Conservation (phyloP, 2,113 vertebrate genomes). For the Rhombomys opimus region DNA sequence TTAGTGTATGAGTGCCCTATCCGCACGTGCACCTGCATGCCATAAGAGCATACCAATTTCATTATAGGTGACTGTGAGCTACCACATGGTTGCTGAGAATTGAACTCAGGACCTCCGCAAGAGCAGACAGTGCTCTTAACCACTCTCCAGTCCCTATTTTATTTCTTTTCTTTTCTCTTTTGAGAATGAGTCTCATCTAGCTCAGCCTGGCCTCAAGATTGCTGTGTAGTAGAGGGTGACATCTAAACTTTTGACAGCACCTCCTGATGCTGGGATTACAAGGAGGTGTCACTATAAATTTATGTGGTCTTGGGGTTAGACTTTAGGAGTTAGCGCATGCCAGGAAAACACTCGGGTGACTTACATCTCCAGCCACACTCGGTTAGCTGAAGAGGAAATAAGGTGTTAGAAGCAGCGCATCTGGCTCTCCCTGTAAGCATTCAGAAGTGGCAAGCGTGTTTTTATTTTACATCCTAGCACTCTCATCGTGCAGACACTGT, state of each 20-base stretch:
- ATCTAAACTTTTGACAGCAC: not conserved
- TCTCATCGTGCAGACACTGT: not conserved
- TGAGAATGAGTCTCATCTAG: too few species aligned
- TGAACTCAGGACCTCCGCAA: too few species aligned
- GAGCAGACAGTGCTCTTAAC: too few species aligned
- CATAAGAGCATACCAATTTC: too few species aligned
- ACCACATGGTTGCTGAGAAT: too few species aligned
- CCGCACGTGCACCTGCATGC: too few species aligned
- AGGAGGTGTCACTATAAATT: not conserved
- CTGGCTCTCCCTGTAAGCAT: not conserved
- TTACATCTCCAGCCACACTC: not conserved
- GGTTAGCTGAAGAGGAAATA: not conserved
- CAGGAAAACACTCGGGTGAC: not conserved
- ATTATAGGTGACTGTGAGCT: too few species aligned
- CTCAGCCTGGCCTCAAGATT: too few species aligned
- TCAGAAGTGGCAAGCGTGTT: not conserved
- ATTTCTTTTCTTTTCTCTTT: too few species aligned
- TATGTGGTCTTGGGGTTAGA: not conserved
- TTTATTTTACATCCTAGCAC: not conserved
- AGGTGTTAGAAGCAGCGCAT: not conserved
- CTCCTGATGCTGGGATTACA: not conserved
- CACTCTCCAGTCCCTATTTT: too few species aligned
- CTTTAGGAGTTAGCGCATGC: not conserved
- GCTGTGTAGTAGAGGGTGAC: not conserved
- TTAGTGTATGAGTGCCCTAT: too few species aligned